Conservation (phyloP, 2,797 vertebrate genomes). For the Atherinosoma microstoma region DNA sequence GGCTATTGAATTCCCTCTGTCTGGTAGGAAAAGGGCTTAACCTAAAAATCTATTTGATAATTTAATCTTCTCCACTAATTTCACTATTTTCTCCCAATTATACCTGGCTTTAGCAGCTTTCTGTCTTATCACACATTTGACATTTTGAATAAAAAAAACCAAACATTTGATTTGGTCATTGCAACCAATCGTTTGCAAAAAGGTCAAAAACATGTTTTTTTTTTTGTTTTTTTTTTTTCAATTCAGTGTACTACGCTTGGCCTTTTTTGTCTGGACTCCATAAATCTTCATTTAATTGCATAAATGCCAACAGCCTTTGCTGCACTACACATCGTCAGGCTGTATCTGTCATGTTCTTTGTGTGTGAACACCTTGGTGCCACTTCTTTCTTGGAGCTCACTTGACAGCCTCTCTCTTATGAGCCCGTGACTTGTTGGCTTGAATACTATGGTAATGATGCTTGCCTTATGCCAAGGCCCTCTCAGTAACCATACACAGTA, state of each 20-base stretch:
- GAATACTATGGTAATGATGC: constrained; percentile 64
- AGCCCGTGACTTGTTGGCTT: constrained; percentile 57
- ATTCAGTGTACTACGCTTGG: background rate
- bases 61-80: constrained; percentile 10
- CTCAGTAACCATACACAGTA: constrained; percentile 53
- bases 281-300: constrained; percentile 12
- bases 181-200: background rate
- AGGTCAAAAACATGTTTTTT: background rate
- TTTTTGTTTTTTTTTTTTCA: background rate
- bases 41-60: constrained; percentile 29
- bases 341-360: constrained; percentile 4
- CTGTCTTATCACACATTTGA: background rate
- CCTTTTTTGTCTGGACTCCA: background rate
- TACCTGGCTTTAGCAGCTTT: constrained; percentile 6
- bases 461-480: constrained; percentile 66
- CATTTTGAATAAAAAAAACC: background rate
- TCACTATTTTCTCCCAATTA: constrained; percentile 17
- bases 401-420: constrained; percentile 31
- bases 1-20: constrained; percentile 47
- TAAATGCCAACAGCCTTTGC: constrained; percentile 1
- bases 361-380: constrained; percentile 21
- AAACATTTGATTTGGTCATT: background rate
- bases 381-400: constrained; percentile 23
- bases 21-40: constrained; percentile 38
- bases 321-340: constrained; percentile 1